A percentile compares a stretch with the other conserved stretches of the same genome.
Conservation (phyloP, 2,113 vertebrate genomes). For the Tylochromis polylepis region DNA sequence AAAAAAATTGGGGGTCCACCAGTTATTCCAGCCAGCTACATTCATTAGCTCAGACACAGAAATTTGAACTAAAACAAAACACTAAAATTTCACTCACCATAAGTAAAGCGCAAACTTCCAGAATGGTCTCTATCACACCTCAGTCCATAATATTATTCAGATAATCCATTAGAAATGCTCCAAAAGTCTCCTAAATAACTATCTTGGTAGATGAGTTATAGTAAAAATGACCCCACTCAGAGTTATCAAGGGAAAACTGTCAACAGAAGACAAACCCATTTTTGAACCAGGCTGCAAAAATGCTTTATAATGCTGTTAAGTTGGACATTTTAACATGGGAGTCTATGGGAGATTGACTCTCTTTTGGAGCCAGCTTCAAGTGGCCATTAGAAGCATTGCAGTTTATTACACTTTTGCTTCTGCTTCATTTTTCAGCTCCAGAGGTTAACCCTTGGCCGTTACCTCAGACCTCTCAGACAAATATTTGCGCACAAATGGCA, state of each 20-base stretch:
- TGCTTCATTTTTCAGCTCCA: neutral
- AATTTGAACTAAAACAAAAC: neutral
- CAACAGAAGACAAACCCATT: neutral
- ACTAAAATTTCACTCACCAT: neutral
- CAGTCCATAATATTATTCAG: neutral
- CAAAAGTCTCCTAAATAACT: neutral
- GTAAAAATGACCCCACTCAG: neutral
- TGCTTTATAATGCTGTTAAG: neutral
- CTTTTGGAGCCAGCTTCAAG: neutral
- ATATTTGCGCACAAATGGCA: neutral
- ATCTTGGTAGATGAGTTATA: neutral
- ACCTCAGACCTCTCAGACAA: neutral
- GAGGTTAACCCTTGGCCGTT: neutral
- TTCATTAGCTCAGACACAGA: neutral
- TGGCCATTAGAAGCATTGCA: neutral
- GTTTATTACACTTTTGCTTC: neutral
- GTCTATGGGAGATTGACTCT: neutral
- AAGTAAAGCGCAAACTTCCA: neutral
- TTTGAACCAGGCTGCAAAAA: neutral
- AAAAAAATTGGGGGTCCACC: neutral
- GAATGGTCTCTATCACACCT: neutral
- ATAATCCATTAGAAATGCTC: neutral
- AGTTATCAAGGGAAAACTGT: neutral
- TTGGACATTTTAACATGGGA: neutral
- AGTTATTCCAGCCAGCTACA: neutral